Evolutionary conservation across 1,140 invertebrate genomes (phyloP), one percentile per base, ranked within the genome.

Genomic region (Caerostris extrusa): DNA sequence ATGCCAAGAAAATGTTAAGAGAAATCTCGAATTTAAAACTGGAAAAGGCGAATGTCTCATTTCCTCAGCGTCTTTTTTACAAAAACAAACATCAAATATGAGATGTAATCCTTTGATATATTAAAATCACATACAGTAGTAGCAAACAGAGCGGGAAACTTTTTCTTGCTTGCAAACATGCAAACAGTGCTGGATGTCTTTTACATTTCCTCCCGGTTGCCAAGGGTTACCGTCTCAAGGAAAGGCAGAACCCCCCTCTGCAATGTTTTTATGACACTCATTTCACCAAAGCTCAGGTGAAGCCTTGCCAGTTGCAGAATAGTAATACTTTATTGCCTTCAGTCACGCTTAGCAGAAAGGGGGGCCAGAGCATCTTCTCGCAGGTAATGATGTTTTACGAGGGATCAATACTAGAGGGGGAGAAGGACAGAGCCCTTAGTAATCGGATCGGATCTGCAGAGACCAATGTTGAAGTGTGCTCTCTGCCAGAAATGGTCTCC

Each of bases 341-440:
- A 83, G 82, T 83, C 82, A 83, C 82, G 82, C 71, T 77, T 12
- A 1, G 71, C 71, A 53, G 50, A 19, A 83, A 55, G 55, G 56
- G 5, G 19, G 71, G 50, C 7, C 12, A 14, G 71, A 77, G 34
- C 71, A 77, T 77, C 71, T 77, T 77, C 71, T 14, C 71, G 53
- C 82, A 83, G 82, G 82, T 83, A 83, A 83, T 83, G 82, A 83
- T 56, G 82, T 83, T 83, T 83, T 83, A 83, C 82, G 82, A 58
- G 82, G 82, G 82, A 83, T 83, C 82, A 83, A 83, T 83, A 83
- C 82, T 55, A 17, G 14, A 57, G 55, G 82, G 55, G 82, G 71
- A 50, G 53, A 50, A 6, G 14, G 5, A 3, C 82, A 6, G 14
- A 7, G 3, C 82, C 17, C 56, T 55, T 83, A 58, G 82, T 56